Conservation (phyloP, 1,140 invertebrate species). For the Calliphora vicina region DNA sequence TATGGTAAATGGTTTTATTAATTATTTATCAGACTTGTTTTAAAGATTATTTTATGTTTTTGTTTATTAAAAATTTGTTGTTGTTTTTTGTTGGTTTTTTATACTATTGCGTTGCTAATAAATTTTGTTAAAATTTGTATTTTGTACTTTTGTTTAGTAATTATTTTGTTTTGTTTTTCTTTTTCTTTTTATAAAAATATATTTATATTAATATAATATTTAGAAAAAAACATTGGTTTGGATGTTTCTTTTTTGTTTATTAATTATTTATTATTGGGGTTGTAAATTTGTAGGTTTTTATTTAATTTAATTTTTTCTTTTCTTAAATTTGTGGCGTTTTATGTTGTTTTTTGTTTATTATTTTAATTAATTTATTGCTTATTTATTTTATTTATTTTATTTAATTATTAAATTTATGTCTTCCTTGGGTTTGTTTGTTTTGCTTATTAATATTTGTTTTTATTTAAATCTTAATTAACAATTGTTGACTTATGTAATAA, state of each 20-base stretch:
- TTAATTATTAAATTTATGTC: not conserved
- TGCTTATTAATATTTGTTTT: constrained; percentile 11
- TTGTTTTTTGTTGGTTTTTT: constrained; percentile 20
- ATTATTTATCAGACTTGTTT: constrained; percentile 31
- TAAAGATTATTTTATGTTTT: constrained; percentile 7
- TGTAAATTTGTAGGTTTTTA: not conserved
- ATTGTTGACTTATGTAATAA: not conserved
- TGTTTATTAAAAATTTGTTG: constrained; percentile 12
- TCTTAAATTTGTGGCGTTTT: constrained; percentile 12
- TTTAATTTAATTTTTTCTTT: not conserved
- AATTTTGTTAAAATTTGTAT: constrained; percentile 28
- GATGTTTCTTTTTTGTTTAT: not conserved
- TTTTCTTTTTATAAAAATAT: constrained; percentile 25
- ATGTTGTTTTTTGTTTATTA: not conserved
- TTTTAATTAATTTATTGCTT: not conserved
- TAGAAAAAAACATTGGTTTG: not conserved
- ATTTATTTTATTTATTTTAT: constrained; percentile 11
- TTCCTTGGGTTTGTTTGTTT: constrained; percentile 8
- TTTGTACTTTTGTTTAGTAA: constrained; percentile 37
- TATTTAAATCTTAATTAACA: constrained; percentile 7
- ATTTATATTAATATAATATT: constrained; percentile 5
- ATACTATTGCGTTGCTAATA: constrained; percentile 24
- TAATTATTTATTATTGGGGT: not conserved
- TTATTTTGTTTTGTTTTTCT: constrained; percentile 24
- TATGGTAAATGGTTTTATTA: constrained; percentile 46